Evolutionary conservation across 2,113 vertebrate genomes (phyloP).

Genomic region (Lates calcarifer): DNA sequence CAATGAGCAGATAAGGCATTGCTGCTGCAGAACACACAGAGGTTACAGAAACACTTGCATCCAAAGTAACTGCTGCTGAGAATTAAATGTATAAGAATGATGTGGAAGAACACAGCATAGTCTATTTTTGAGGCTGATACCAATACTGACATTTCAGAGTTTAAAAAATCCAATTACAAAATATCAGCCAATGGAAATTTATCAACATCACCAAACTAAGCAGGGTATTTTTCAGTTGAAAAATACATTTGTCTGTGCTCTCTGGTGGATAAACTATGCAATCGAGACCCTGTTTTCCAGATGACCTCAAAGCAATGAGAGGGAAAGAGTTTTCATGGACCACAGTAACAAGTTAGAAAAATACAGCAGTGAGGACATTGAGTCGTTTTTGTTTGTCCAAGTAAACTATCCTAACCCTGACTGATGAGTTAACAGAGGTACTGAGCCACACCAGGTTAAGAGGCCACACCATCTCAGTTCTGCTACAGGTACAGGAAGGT

Average conservation of each 20-base stretch:
- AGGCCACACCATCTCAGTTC: neutral
- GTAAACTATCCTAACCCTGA: neutral
- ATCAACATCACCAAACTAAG: neutral
- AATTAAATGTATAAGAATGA: conserved; percentile 20
- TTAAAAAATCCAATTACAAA: neutral
- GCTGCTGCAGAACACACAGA: conserved; percentile 43
- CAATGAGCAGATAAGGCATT: conserved; percentile 58
- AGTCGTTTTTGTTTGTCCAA: neutral
- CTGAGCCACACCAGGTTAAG: neutral
- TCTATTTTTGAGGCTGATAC: neutral
- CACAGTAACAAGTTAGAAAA: neutral
- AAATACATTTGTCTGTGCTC: neutral
- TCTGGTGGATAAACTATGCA: neutral
- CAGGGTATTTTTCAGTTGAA: neutral
- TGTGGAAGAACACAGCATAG: neutral
- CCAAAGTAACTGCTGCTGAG: neutral
- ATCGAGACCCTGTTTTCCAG: neutral
- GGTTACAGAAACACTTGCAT: conserved; percentile 35
- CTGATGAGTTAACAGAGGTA: neutral
- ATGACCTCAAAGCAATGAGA: neutral
- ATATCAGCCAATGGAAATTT: neutral
- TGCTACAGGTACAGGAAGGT: neutral
- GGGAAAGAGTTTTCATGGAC: neutral
- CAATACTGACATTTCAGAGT: neutral
- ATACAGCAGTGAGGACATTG: neutral